Conservation (phyloP, 2,113 vertebrate species). For the Callipepla squamata region DNA sequence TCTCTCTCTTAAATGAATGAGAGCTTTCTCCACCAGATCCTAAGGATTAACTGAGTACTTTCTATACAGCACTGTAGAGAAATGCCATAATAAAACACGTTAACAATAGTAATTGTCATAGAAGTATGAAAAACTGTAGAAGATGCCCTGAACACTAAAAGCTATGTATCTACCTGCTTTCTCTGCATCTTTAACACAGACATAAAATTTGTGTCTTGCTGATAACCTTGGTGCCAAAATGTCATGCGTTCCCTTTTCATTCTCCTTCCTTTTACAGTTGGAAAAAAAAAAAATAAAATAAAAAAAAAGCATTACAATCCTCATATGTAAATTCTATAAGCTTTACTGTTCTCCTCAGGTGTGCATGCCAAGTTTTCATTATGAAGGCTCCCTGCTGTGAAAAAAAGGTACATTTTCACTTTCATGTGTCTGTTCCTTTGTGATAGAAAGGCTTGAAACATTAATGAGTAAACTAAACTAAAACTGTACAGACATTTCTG, state of each 20-base stretch:
- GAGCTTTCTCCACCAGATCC: background rate
- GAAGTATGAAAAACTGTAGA: background rate
- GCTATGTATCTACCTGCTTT: slow-evolving; percentile 36
- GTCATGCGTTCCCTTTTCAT: slow-evolving; percentile 37
- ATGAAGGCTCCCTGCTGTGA: slow-evolving; percentile 72
- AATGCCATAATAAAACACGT: background rate
- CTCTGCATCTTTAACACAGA: background rate
- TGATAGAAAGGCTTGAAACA: slow-evolving; percentile 68
- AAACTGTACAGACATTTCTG: slow-evolving; percentile 64
- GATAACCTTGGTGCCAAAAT: slow-evolving; percentile 52
- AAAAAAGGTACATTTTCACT: slow-evolving; percentile 74
- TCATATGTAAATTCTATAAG: slow-evolving; percentile 73
- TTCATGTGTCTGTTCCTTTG: slow-evolving; percentile 74
- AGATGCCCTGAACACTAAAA: slow-evolving; percentile 8
- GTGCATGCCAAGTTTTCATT: slow-evolving; percentile 76
- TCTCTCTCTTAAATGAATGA: background rate
- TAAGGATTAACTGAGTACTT: background rate
- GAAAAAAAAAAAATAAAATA: background rate
- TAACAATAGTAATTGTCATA: background rate
- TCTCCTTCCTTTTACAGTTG: slow-evolving; percentile 24
- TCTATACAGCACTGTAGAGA: background rate
- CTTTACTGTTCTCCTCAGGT: slow-evolving; percentile 75
- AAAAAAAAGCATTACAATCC: slow-evolving; percentile 10
- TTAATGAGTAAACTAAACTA: slow-evolving; percentile 76
- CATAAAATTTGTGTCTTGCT: slow-evolving; percentile 17